Conservation (phyloP, 2,113 vertebrate genomes). For the Xiphophorus maculatus region DNA sequence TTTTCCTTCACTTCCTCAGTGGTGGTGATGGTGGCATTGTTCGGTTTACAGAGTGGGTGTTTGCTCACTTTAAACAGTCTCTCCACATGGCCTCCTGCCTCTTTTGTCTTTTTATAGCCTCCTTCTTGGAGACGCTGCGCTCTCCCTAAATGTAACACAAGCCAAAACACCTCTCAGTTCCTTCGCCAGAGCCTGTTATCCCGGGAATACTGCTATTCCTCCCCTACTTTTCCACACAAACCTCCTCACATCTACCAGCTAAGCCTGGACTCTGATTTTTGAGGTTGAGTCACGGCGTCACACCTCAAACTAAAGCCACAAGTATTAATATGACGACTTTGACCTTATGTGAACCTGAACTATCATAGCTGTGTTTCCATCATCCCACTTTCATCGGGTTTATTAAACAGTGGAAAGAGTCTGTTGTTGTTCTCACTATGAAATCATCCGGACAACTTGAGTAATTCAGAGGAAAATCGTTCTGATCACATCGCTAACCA, state of each 20-base stretch:
- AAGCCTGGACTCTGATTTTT: constrained; percentile 58
- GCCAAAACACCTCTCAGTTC: constrained; percentile 83
- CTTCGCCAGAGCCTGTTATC: constrained; percentile 75
- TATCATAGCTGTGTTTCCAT: constrained; percentile 48
- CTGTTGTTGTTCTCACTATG: constrained; percentile 26
- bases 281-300: constrained; percentile 61
- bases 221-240: constrained; percentile 75
- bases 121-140: constrained; percentile 76
- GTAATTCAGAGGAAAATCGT: constrained; percentile 30
- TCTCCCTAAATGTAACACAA: constrained; percentile 78
- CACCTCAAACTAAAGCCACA: constrained; percentile 37
- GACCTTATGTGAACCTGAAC: constrained; percentile 44
- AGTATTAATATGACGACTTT: constrained; percentile 49
- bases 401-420: constrained; percentile 29
- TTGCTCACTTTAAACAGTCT: constrained; percentile 80
- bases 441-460: constrained; percentile 45
- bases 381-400: constrained; percentile 40
- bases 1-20: constrained; percentile 43
- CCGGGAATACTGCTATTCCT: constrained; percentile 77
- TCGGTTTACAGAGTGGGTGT: constrained; percentile 79
- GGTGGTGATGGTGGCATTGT: constrained; percentile 69
- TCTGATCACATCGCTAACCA: background rate
- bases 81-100: constrained; percentile 81
- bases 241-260: constrained; percentile 75
- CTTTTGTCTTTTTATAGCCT: constrained; percentile 85